A percentile compares a stretch with the other conserved stretches of the same genome.
Evolutionary conservation across 2,888 invertebrate genomes (phyloP).

Genomic region (Caenorhabditis imperialis): DNA sequence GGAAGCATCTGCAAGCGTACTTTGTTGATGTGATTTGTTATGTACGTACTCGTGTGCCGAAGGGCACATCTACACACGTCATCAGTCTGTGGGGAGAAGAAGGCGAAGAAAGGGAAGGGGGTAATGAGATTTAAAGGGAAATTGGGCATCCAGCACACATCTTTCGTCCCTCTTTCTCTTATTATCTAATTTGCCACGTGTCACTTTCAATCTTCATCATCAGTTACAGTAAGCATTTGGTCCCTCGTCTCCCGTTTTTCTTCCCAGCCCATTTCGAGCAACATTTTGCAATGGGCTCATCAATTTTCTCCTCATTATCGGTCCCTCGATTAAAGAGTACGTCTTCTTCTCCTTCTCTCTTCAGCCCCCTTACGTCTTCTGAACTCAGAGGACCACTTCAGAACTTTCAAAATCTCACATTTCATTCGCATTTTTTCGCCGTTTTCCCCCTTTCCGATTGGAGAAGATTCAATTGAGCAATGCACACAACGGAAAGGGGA

Average conservation of each 20-base stretch:
- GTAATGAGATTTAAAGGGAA: constrained; percentile 41
- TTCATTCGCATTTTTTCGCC: constrained; percentile 17
- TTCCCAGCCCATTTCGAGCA: background rate
- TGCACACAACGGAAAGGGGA: constrained; percentile 14
- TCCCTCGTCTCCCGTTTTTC: background rate
- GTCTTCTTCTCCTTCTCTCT: too few relatives aligned
- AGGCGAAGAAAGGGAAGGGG: constrained; percentile 5
- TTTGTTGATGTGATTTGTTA: constrained; percentile 39
- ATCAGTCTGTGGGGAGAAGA: constrained; percentile 10
- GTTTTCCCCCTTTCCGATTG: constrained; percentile 3
- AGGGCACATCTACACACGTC: constrained; percentile 12
- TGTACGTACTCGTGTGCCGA: constrained; percentile 25
- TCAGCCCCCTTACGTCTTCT: background rate
- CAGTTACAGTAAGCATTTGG: too few relatives aligned
- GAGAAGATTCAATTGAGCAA: constrained; percentile 36
- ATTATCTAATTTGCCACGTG: constrained; percentile 9
- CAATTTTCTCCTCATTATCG: constrained; percentile 9
- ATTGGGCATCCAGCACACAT: constrained; percentile 5
- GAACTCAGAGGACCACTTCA: constrained; percentile 18
- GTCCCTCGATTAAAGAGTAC: background rate
- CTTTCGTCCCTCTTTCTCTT: background rate
- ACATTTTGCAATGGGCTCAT: too few relatives aligned
- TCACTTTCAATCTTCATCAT: constrained; percentile 24
- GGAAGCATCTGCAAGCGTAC: constrained; percentile 47
- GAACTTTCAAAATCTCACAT: constrained; percentile 37